Evolutionary conservation across 2,113 vertebrate species (phyloP), one percentile per base, ranked within the genome.

Genomic region (Corydoras maculifer): DNA sequence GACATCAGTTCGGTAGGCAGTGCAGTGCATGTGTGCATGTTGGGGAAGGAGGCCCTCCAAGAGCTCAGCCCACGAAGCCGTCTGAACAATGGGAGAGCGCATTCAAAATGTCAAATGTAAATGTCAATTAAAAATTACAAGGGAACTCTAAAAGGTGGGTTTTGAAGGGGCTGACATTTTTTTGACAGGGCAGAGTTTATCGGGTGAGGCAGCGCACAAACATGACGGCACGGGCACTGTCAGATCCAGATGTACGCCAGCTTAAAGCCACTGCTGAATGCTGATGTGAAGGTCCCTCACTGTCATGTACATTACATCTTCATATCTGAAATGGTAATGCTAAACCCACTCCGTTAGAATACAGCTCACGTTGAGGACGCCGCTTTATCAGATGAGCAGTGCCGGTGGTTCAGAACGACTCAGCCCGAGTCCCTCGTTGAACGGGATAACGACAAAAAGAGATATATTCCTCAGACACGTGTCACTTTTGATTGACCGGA

Each of bases 121-220:
- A 93, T 91, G 89, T 91, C 93, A 94, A 91, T 90, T 92, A 91
- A 92, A 93, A 91, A 91, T 89, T 88, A 91, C 88, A 90, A 81
- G 86, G 81, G 80, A 85, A 84, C 87, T 84, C 82, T 88, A 86
- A 91, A 91, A 91, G 87, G 87, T 85, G 87, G 83, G 81, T 82
- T 88, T 83, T 88, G 83, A 84, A 82, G 85, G 85, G 86, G 85
- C 79, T 89, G 91, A 91, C 85, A 86, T 80, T 84, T 85, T 88
- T 89, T 84, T 89, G 89, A 90, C 87, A 89, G 78, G 86, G 79
- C 75, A 80, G 78, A 89, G 85, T 90, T 87, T 88, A 84, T 91
- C 88, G 84, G 90, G 88, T 83, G 84, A 83, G 81, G 88, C 88
- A 86, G 82, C 86, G 77, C 82, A 85, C 82, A 90, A 88, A 87